These are phyloP conservation scores for Betta splendens DNA, from an alignment of 2,797 vertebrate species.

Conservation along the genomic window DNA sequence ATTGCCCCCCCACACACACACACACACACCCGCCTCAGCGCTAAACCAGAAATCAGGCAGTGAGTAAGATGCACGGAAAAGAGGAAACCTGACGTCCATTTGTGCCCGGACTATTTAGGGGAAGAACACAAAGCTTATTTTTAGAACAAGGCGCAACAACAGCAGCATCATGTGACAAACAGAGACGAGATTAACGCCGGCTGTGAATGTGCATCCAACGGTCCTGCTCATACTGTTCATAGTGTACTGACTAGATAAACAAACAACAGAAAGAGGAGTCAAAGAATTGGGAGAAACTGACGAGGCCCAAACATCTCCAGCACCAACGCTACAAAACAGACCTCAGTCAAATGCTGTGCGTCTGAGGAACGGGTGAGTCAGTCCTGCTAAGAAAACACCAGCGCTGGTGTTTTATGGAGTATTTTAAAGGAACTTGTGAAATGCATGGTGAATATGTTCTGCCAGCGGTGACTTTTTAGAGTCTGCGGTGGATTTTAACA, in stretches of 20 bases:
- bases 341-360: constrained; percentile 14
- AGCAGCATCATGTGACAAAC: constrained; percentile 30
- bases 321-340: constrained; percentile 19
- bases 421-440: constrained; percentile 22
- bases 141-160: constrained; percentile 42
- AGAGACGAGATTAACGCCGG: constrained; percentile 30
- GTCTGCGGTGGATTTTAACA: background rate
- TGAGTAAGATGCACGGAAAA: constrained; percentile 32
- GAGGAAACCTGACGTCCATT: constrained; percentile 65
- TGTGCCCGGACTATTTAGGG: constrained; percentile 33
- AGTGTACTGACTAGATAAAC: background rate
- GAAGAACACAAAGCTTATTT: constrained; percentile 42
- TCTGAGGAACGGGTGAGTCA: constrained; percentile 40
- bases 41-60: constrained; percentile 35
- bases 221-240: constrained; percentile 1
- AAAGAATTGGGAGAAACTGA: background rate
- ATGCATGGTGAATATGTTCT: background rate
- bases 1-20: no score
- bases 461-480: background rate
- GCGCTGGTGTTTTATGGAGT: constrained; percentile 1
- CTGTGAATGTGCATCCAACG: background rate
- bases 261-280: background rate
- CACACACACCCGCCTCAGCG: no score
- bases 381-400: constrained; percentile 14
- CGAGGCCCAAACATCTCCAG: constrained; percentile 24